Conservation (phyloP, 2,888 invertebrate species). For the Chalcis sispes region DNA sequence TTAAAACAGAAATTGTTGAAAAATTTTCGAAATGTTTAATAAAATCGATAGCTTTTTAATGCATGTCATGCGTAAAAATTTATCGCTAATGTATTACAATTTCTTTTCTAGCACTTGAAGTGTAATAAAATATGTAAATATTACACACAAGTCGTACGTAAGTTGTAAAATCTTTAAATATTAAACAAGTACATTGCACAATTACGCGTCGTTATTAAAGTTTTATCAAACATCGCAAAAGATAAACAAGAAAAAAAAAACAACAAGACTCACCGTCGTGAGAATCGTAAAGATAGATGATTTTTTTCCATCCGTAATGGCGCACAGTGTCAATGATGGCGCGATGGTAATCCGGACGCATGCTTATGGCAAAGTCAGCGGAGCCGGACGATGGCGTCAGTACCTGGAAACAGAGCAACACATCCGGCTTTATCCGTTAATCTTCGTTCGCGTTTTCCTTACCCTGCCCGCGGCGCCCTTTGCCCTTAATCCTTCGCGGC, state of each 20-base stretch:
- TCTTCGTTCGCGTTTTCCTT: conserved; percentile 49
- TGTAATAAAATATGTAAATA: no score
- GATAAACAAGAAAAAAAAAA: neutral
- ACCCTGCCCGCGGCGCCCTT: neutral
- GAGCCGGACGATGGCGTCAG: conserved; percentile 92
- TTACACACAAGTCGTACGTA: no score
- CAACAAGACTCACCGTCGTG: conserved; percentile 87
- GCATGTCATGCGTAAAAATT: no score
- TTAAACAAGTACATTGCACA: no score
- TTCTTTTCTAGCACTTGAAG: no score
- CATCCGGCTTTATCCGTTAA: conserved; percentile 35
- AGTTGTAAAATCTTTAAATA: no score
- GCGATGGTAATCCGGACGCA: conserved; percentile 96
- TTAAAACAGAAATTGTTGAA: no score
- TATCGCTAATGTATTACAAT: no score
- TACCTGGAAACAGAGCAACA: conserved; percentile 80
- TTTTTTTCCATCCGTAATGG: conserved; percentile 92
- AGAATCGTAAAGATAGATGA: conserved; percentile 93
- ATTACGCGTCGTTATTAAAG: no score
- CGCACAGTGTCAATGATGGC: conserved; percentile 96
- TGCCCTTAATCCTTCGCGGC: neutral
- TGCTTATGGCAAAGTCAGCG: conserved; percentile 92
- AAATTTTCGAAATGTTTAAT: no score
- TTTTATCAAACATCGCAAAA: neutral
- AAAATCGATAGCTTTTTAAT: no score